Evolutionary conservation across 1,140 invertebrate genomes (phyloP).

Genomic region (Berghia stephanieae): DNA sequence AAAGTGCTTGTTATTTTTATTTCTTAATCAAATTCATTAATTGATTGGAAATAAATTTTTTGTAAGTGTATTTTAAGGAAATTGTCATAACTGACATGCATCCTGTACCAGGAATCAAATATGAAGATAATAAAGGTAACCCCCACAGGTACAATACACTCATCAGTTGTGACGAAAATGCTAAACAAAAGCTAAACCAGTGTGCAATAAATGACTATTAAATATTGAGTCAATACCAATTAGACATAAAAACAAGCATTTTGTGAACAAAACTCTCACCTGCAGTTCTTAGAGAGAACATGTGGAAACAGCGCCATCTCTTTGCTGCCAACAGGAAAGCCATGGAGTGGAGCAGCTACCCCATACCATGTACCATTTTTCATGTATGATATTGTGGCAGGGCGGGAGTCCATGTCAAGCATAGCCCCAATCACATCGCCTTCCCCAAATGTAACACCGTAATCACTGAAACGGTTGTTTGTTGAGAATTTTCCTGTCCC

Average conservation of each 20-base stretch:
- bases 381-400: constrained; percentile 78
- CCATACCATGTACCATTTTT: constrained; percentile 85
- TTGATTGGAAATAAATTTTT: too few relatives aligned
- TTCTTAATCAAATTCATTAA: too few relatives aligned
- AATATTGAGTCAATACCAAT: too few relatives aligned
- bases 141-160: too few relatives aligned
- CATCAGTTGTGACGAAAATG: too few relatives aligned
- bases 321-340: constrained; percentile 63
- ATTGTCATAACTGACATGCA: too few relatives aligned
- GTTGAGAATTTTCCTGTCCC: constrained; percentile 82
- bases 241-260: not conserved
- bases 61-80: too few relatives aligned
- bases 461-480: constrained; percentile 80
- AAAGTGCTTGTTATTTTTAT: too few relatives aligned
- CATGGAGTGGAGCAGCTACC: constrained; percentile 68
- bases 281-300: constrained; percentile 85
- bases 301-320: constrained; percentile 85
- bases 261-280: constrained; percentile 46
- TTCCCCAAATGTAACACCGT: constrained; percentile 76
- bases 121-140: too few relatives aligned
- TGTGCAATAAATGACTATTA: too few relatives aligned
- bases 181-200: too few relatives aligned
- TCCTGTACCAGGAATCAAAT: too few relatives aligned
- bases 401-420: constrained; percentile 71
- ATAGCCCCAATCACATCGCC: constrained; percentile 85